phyloP scores from a whole-genome alignment of 2,888 invertebrate genomes.

The Pedicia rivosa region DNA sequence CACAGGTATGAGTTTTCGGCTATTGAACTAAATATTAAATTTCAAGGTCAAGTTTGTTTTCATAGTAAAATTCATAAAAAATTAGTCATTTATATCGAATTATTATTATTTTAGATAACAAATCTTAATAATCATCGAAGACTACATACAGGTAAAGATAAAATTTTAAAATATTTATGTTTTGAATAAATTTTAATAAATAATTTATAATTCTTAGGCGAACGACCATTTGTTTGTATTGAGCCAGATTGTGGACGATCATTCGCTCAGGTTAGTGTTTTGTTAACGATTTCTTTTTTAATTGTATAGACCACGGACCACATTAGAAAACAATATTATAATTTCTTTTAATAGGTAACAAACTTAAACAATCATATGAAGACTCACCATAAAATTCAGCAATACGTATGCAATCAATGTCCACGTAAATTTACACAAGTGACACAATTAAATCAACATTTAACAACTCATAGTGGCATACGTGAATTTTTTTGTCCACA shows the following conservation, averaged over 20 bases:
- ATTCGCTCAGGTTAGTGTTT: conserved; percentile 26
- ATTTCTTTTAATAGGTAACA: conserved; percentile 22
- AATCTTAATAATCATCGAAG: conserved; percentile 31
- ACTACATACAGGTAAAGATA: conserved; percentile 30
- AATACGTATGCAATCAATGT: conserved; percentile 31
- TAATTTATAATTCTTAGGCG: too few relatives aligned
- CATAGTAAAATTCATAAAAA: neutral
- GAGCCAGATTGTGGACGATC: conserved; percentile 30
- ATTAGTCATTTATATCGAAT: neutral
- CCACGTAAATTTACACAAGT: conserved; percentile 32
- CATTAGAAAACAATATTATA: neutral
- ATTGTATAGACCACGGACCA: neutral
- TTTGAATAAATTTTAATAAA: too few relatives aligned
- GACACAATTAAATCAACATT: conserved; percentile 30
- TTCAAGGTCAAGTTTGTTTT: neutral
- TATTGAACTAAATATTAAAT: neutral
- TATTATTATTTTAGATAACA: conserved; percentile 21
- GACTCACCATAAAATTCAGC: conserved; percentile 32
- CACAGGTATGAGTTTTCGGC: conserved; percentile 19
- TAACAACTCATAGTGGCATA: conserved; percentile 30
- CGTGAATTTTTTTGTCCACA: conserved; percentile 30
- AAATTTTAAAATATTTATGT: too few relatives aligned
- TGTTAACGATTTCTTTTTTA: neutral
- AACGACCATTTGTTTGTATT: conserved; percentile 31
- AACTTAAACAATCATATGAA: conserved; percentile 33